Evolutionary conservation across 1,140 invertebrate species (phyloP).

Genomic region (Propsilocerus akamusi): DNA sequence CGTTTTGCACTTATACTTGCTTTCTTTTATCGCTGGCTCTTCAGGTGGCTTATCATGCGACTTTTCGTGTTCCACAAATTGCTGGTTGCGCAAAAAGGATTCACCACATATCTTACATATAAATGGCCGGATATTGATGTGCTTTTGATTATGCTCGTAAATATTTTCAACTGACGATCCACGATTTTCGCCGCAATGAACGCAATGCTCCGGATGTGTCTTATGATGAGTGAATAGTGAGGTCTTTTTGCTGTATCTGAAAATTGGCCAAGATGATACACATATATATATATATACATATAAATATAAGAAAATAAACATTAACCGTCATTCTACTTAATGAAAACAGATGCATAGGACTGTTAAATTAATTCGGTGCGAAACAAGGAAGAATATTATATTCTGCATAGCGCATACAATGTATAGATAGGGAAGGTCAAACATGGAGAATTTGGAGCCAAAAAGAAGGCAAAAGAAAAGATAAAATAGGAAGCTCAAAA

Average conservation of each 20-base stretch:
- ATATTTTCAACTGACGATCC: background rate
- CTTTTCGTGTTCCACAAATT: background rate
- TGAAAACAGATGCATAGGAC: no score
- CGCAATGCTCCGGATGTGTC: background rate
- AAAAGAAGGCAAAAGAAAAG: no score
- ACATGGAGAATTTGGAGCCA: no score
- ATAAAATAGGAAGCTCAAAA: no score
- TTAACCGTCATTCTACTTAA: no score
- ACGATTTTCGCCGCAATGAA: background rate
- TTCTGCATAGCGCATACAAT: no score
- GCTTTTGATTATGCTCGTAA: background rate
- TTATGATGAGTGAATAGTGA: background rate
- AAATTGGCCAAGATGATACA: background rate
- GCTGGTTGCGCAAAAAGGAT: background rate
- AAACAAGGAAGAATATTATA: no score
- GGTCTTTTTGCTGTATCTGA: background rate
- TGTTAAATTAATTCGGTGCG: no score
- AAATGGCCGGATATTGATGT: background rate
- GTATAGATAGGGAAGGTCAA: no score
- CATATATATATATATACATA: no score
- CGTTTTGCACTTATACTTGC: background rate
- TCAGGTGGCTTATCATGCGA: background rate
- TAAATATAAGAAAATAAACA: no score
- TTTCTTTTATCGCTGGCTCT: background rate
- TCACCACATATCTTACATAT: background rate